Evolutionary conservation across 2,113 vertebrate genomes (phyloP).

Genomic region (Lagopus muta): DNA sequence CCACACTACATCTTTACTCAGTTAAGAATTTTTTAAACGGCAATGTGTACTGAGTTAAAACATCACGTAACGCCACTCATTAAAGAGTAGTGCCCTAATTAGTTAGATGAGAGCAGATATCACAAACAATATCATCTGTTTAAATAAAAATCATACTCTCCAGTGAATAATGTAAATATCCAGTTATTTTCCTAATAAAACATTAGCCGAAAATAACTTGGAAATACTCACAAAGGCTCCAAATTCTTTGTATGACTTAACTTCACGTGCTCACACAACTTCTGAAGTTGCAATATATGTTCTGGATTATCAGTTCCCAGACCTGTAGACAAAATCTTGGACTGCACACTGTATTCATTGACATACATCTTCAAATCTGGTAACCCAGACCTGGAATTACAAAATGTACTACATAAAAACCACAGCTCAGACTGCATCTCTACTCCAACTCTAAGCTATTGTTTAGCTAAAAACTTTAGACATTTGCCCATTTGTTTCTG

Average conservation of each 20-base stretch:
- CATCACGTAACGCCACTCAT: background rate
- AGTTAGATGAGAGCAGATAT: too few relatives aligned
- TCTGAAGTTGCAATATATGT: slow-evolving; percentile 80
- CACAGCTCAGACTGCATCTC: background rate
- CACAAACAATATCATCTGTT: too few relatives aligned
- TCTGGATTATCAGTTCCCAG: slow-evolving; percentile 85
- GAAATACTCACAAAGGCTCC: too few relatives aligned
- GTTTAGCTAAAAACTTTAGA: background rate
- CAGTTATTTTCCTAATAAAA: too few relatives aligned
- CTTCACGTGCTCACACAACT: slow-evolving; percentile 34
- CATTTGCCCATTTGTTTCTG: rapidly evolving
- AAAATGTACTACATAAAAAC: background rate
- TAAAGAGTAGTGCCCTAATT: background rate
- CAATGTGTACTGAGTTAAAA: background rate
- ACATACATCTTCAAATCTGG: slow-evolving; percentile 79
- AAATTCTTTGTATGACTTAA: too few relatives aligned
- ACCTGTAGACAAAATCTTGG: slow-evolving; percentile 86
- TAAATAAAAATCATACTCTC: background rate
- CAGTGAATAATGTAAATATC: background rate
- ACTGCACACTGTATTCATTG: slow-evolving; percentile 86
- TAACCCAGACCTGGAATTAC: slow-evolving; percentile 82
- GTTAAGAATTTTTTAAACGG: background rate
- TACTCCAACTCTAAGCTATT: background rate
- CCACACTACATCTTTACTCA: background rate
- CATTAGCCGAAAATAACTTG: too few relatives aligned